Conservation (phyloP, 2,888 invertebrate species). For the Noctuana brunneofusca region DNA sequence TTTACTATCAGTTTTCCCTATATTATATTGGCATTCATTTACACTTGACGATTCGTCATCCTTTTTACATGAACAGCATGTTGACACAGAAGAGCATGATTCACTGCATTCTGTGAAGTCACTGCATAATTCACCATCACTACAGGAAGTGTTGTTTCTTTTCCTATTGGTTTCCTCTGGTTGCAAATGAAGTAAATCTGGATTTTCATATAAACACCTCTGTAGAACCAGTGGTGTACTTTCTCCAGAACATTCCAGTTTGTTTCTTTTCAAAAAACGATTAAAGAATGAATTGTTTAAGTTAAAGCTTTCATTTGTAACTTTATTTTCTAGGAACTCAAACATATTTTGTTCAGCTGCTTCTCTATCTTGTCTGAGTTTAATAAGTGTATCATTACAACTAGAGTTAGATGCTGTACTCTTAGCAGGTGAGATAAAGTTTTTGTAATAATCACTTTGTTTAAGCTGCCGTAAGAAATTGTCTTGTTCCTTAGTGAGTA, state of each 20-base stretch:
- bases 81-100: constrained; percentile 60
- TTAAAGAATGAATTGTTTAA: constrained; percentile 85
- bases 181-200: constrained; percentile 61
- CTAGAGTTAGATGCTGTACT: constrained; percentile 65
- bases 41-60: constrained; percentile 47
- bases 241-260: constrained; percentile 67
- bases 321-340: constrained; percentile 89
- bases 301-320: constrained; percentile 87
- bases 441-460: constrained; percentile 76
- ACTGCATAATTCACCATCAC: constrained; percentile 61
- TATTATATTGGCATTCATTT: constrained; percentile 35
- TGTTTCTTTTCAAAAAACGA: constrained; percentile 71
- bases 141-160: constrained; percentile 50
- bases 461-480: constrained; percentile 70
- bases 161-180: constrained; percentile 52
- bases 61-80: constrained; percentile 71
- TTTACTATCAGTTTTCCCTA: constrained; percentile 39
- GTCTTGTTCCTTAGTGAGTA: constrained; percentile 73
- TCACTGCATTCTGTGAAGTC: constrained; percentile 67
- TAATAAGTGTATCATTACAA: constrained; percentile 58
- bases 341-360: constrained; percentile 88
- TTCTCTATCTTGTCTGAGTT: constrained; percentile 68
- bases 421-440: constrained; percentile 70
- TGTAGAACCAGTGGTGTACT: constrained; percentile 72
- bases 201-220: constrained; percentile 65